Conservation (phyloP, 2,888 invertebrate genomes). For the Artemia sinica region DNA sequence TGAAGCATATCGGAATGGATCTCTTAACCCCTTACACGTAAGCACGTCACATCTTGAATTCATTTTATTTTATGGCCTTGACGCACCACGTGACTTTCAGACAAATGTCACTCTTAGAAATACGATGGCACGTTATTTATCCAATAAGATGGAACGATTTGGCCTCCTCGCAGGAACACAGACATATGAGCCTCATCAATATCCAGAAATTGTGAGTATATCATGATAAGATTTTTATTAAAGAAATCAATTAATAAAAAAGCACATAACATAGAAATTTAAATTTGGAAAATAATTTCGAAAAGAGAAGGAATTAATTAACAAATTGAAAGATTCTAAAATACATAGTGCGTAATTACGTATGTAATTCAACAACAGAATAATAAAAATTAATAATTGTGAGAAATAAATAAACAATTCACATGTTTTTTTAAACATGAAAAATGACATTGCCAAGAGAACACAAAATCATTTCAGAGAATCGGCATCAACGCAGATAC, state of each 20-base stretch:
- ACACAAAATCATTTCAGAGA: too few relatives aligned
- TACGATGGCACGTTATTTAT: constrained; percentile 26
- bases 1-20: background rate
- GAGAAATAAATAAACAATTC: too few relatives aligned
- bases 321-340: too few relatives aligned
- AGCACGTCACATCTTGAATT: constrained; percentile 26
- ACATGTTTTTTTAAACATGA: too few relatives aligned
- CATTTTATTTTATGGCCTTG: constrained; percentile 27
- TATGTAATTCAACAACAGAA: too few relatives aligned
- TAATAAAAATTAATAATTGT: too few relatives aligned
- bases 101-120: constrained; percentile 28
- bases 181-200: constrained; percentile 27
- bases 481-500: too few relatives aligned
- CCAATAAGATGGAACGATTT: constrained; percentile 26
- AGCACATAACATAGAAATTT: background rate
- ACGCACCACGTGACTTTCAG: constrained; percentile 27
- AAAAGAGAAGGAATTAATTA: constrained; percentile 23
- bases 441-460: too few relatives aligned
- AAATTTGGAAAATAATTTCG: constrained; percentile 18
- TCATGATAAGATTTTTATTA: background rate
- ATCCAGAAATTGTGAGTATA: constrained; percentile 26
- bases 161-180: constrained; percentile 26
- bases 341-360: too few relatives aligned
- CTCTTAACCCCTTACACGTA: constrained; percentile 16
- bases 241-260: background rate